Conservation (phyloP, 2,888 invertebrate species). For the Sicus ferrugineus region DNA sequence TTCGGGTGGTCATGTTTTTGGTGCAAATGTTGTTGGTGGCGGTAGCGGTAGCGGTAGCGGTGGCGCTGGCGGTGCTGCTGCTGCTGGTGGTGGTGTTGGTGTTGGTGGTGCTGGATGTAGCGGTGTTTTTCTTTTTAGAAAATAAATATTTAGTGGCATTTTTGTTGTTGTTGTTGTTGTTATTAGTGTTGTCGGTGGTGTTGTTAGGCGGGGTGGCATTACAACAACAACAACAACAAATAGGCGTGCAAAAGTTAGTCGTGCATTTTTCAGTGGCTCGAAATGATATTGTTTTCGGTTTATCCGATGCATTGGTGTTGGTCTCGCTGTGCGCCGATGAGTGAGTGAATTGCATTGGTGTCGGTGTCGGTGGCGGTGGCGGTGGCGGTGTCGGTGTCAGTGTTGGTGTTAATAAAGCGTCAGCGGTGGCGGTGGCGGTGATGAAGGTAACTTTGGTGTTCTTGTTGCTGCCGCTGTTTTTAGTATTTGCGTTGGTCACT, state of each 20-base stretch:
- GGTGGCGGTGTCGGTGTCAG: constrained; percentile 29
- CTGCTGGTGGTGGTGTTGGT: constrained; percentile 31
- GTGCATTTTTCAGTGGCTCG: constrained; percentile 25
- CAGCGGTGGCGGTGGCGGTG: background rate
- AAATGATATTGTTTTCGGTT: background rate
- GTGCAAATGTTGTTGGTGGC: constrained; percentile 35
- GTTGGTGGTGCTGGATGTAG: constrained; percentile 28
- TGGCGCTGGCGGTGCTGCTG: constrained; percentile 31
- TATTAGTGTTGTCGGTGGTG: background rate
- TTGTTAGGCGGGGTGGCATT: background rate
- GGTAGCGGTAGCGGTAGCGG: constrained; percentile 34
- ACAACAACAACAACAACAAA: constrained; percentile 27
- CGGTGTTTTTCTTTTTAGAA: constrained; percentile 5
- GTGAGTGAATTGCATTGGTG: constrained; percentile 20
- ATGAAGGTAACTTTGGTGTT: constrained; percentile 2
- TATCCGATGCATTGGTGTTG: constrained; percentile 13
- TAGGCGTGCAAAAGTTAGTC: constrained; percentile 29
- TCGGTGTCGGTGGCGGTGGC: constrained; percentile 11
- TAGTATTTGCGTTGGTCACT: constrained; percentile 20
- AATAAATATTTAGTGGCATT: background rate
- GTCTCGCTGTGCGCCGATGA: constrained; percentile 10
- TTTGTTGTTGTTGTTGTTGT: constrained; percentile 11
- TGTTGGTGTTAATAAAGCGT: constrained; percentile 11
- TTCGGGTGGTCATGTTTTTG: constrained; percentile 45
- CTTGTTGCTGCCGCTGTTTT: constrained; percentile 24